Evolutionary conservation across 2,797 vertebrate species (phyloP), one percentile per base, ranked within the genome.

Genomic region (Ispidina picta): DNA sequence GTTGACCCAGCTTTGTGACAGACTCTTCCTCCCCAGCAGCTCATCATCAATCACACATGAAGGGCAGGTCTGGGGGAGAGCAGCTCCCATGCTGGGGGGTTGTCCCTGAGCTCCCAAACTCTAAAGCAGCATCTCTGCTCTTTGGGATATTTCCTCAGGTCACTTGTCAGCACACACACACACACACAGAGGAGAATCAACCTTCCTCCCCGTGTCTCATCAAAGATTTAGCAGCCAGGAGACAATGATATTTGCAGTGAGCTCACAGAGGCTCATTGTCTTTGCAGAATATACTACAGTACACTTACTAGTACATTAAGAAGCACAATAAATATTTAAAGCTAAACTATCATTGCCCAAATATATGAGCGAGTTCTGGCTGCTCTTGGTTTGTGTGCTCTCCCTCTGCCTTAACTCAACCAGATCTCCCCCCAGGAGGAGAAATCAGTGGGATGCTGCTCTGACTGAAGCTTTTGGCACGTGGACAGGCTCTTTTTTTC

Each of bases 321-420:
- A 83, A 92, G 64, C 11, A 3, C 74, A 52, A 89, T 93, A 76
- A 95, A 93, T 92, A 86, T 88, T 83, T 92, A 92, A 95, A 79
- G 33, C 64, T 68, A 31, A 76, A 64, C 73, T 56, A 51, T 64
- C 43, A 3, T 41, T 52, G 69, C 83, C 81, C 83, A 88, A 79
- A 88, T 43, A 90, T 79, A 75, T 6, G 59, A 90, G 73, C 8
- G 2, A 46, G 55, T 76, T 58, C 44, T 2, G 3, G 46, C 5
- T 3, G 58, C 86, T 54, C 74, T 62, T 2, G 3, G 12, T 58
- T 33, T 10, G 35, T 2, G 13, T 28, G 2, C 31, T 35, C 52
- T 11, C 77, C 82, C 41, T 71, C 86, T 16, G 13, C 39, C 55
- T 64, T 8, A 16, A 26, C 33, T 60, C 51, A 9, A 7, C 21